Evolutionary conservation across 2,888 invertebrate genomes (phyloP).

Genomic region (Lysandra coridon): DNA sequence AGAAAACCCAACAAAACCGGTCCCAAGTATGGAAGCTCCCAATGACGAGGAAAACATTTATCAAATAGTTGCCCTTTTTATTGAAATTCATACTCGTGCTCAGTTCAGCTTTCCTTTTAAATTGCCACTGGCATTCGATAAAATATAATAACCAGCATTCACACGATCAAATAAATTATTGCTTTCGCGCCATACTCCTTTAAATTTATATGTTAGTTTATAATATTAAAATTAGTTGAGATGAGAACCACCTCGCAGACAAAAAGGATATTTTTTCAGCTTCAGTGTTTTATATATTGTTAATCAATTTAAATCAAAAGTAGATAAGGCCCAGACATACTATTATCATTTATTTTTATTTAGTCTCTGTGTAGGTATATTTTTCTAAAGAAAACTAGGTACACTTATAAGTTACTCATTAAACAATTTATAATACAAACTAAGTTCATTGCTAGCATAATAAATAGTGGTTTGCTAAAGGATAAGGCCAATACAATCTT

Average conservation of each 20-base stretch:
- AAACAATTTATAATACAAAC: no score
- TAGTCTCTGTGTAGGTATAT: no score
- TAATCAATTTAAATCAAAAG: neutral
- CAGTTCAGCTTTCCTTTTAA: slow-evolving; percentile 25
- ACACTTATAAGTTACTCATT: no score
- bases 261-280: no score
- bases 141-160: neutral
- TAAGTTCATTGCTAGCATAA: no score
- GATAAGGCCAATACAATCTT: no score
- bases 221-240: no score
- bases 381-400: no score
- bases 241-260: no score
- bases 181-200: neutral
- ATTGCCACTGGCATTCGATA: slow-evolving; percentile 23
- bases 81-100: slow-evolving; percentile 42
- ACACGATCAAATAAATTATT: slow-evolving; percentile 3
- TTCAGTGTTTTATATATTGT: neutral
- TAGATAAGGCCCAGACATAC: no score
- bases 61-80: slow-evolving; percentile 54
- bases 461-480: no score
- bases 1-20: slow-evolving; percentile 64
- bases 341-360: no score
- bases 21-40: slow-evolving; percentile 56
- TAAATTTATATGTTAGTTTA: neutral
- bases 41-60: slow-evolving; percentile 58